Evolutionary conservation across 2,797 vertebrate species (phyloP), one percentile per base, ranked within the genome.

Genomic region (Enteromius trimaculatus): DNA sequence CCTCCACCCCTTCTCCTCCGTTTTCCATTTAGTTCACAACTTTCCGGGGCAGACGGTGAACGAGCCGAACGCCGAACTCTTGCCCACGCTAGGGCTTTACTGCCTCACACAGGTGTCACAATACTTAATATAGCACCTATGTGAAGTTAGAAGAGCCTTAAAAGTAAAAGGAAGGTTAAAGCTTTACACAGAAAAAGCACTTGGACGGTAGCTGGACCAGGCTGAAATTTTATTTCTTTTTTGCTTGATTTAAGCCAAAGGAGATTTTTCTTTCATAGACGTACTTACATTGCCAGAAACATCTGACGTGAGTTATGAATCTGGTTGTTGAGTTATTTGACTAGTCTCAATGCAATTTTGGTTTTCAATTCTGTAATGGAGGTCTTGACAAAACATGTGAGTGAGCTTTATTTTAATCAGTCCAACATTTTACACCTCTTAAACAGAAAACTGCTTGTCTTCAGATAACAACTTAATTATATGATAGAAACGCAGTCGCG

Each of bases 381-480:
- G 2, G 21, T 37, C 19, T 55, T 23, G 51, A 39, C 16, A 76
- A 39, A 60, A 58, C 14, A n/a, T 9, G 11, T n/a, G 26, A 53
- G 21, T 55, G 29, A 11, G 3, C 6, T 53, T 58, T 76, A 55
- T 39, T 58, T 58, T 76, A 14, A 76, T 77, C 4, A 60, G 13
- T 60, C 53, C 74, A 23, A 16, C 42, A 65, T 79, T 49, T 66
- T 49, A 31, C 4, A 66, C 60, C 42, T 47, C 3, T 21, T 79
- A 16, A 16, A 5, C 51, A 79, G 77, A 79, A 34, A 65, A 66
- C n/a, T 19, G 17, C 49, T 80, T 71, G 66, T 60, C 44, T 80
- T 78, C 37, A 60, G 10, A 31, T 60, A 8, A 70, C 75, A 71
- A 29, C 82, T 83, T 82, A 53, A 77, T 82, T 26, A 82, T 31